These are phyloP conservation scores for Hylyphantes graminicola DNA, from an alignment of 1,140 invertebrate species.

Conservation along the genomic window DNA sequence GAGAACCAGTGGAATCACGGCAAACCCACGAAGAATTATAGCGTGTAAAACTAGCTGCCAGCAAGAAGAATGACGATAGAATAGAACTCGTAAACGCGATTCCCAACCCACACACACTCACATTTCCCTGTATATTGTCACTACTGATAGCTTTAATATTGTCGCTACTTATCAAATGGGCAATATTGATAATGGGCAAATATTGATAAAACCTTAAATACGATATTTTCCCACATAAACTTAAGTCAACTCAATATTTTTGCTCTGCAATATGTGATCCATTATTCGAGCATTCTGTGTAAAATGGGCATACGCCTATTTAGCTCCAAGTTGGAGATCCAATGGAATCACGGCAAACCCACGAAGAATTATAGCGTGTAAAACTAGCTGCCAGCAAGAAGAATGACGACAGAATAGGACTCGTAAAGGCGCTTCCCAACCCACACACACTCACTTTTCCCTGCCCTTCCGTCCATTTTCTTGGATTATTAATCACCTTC, in stretches of 20 bases:
- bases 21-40: constrained; percentile 19
- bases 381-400: constrained; percentile 19
- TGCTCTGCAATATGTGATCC: too few relatives aligned
- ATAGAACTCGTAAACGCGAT: neutral
- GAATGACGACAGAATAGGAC: neutral
- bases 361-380: constrained; percentile 24
- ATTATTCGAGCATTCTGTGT: too few relatives aligned
- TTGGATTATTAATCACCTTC: constrained; percentile 5
- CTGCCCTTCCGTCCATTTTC: constrained; percentile 3
- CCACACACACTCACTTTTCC: neutral
- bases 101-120: neutral
- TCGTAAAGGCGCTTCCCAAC: neutral
- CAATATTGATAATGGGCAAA: too few relatives aligned
- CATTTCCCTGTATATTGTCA: too few relatives aligned
- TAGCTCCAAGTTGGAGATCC: too few relatives aligned
- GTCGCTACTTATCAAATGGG: too few relatives aligned
- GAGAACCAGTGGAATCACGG: neutral
- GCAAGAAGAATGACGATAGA: neutral
- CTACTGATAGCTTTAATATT: too few relatives aligned
- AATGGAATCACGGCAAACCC: neutral
- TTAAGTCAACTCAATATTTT: too few relatives aligned
- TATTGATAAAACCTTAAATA: too few relatives aligned
- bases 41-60: constrained; percentile 27
- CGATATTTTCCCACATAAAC: too few relatives aligned
- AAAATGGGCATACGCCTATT: too few relatives aligned